These are phyloP conservation scores for Cotesia chilonis DNA, from an alignment of 1,140 invertebrate genomes.

Conservation along the genomic window DNA sequence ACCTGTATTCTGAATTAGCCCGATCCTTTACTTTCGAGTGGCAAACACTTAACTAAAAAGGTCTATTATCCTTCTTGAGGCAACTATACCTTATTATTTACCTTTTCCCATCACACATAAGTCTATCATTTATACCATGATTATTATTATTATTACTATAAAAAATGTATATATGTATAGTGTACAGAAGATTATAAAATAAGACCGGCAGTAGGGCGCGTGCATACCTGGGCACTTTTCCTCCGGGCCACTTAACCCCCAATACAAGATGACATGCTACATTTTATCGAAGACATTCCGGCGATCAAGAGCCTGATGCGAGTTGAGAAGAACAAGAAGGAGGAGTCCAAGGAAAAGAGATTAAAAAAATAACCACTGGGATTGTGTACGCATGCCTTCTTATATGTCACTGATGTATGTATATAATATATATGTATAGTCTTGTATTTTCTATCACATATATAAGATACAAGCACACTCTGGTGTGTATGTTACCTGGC, in stretches of 20 bases:
- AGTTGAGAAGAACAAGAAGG: slow-evolving; percentile 12
- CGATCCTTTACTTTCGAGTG: slow-evolving; percentile 35
- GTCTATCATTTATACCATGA: slow-evolving; percentile 12
- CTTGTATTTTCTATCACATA: slow-evolving; percentile 21
- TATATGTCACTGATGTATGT: slow-evolving; percentile 33
- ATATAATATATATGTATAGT: slow-evolving; percentile 35
- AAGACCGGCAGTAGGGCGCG: background rate
- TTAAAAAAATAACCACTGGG: background rate
- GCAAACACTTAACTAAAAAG: slow-evolving; percentile 57
- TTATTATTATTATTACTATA: background rate
- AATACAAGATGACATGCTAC: slow-evolving; percentile 50
- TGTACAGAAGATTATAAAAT: slow-evolving; percentile 6
- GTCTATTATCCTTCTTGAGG: slow-evolving; percentile 46
- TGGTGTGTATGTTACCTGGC: slow-evolving; percentile 15
- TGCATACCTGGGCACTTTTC: slow-evolving; percentile 35
- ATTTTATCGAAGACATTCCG: slow-evolving; percentile 42
- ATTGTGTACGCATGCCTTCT: slow-evolving; percentile 16
- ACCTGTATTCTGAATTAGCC: slow-evolving; percentile 45
- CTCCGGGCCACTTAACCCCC: slow-evolving; percentile 55
- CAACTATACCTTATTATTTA: slow-evolving; percentile 43
- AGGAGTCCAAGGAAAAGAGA: slow-evolving; percentile 20
- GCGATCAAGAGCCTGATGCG: slow-evolving; percentile 1
- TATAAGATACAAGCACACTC: background rate
- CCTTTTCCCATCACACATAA: slow-evolving; percentile 34
- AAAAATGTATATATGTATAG: background rate